These are phyloP conservation scores for Ceratotherium simum DNA, from an alignment of 2,113 vertebrate species.

Conservation along the genomic window DNA sequence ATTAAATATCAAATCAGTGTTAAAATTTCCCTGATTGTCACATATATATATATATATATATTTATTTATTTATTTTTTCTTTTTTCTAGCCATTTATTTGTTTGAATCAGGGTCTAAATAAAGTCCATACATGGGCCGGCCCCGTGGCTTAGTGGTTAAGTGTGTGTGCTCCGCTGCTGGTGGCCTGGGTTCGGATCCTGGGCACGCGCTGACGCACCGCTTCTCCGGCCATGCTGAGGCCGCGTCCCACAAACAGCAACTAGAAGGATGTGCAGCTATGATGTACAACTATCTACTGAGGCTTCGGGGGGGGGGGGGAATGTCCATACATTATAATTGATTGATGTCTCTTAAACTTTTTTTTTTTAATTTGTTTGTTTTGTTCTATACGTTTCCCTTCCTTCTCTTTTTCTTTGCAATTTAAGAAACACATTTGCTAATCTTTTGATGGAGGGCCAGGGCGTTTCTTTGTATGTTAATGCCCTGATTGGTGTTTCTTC, in stretches of 20 bases:
- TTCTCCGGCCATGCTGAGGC: no score
- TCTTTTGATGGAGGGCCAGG: not conserved
- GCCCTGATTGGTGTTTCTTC: slow-evolving; percentile 4
- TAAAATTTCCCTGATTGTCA: not conserved
- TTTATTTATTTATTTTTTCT: not conserved
- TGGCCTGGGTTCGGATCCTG: no score
- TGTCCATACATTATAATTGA: not conserved
- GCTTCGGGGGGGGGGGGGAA: not conserved
- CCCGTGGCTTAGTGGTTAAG: no score
- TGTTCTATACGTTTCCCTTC: not conserved
- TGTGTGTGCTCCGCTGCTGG: no score
- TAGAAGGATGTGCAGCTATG: no score
- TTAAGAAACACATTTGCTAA: not conserved
- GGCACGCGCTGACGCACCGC: no score
- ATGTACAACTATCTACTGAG: no score
- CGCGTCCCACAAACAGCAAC: no score
- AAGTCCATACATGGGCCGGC: not conserved
- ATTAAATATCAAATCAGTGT: slow-evolving; percentile 36
- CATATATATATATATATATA: no score
- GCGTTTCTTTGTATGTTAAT: not conserved
- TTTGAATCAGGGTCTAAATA: not conserved
- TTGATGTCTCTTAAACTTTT: not conserved
- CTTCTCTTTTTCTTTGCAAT: not conserved
- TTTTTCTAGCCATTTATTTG: not conserved
- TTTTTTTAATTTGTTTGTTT: not conserved